Conservation (phyloP, 2,797 vertebrate genomes). For the Crocidura indochinensis region DNA sequence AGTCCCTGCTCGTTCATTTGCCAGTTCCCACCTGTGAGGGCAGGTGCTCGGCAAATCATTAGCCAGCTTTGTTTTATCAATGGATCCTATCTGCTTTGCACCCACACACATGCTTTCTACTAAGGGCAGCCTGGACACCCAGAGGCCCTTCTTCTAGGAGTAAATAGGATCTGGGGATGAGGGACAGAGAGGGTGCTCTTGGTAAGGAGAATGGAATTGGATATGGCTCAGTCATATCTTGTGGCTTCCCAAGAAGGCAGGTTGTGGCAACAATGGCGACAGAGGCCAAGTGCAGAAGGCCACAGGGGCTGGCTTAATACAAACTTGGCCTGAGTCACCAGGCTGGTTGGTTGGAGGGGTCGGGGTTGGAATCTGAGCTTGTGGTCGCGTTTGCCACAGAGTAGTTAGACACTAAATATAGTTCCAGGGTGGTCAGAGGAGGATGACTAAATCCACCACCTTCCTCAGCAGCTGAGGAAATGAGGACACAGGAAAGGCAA, state of each 20-base stretch:
- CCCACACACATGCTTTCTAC: background rate
- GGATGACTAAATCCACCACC: background rate
- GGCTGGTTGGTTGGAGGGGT: background rate
- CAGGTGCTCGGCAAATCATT: constrained; percentile 46
- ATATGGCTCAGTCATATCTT: background rate
- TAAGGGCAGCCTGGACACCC: constrained; percentile 41
- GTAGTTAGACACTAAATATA: background rate
- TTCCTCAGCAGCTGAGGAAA: constrained; percentile 34
- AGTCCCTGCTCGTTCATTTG: background rate
- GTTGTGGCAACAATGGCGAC: background rate
- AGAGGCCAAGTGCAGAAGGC: too few species aligned
- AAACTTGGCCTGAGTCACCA: background rate
- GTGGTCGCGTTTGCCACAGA: constrained; percentile 16
- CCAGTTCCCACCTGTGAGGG: background rate
- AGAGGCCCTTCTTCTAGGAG: background rate
- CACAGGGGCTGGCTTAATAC: background rate
- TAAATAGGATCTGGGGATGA: background rate
- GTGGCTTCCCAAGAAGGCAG: background rate
- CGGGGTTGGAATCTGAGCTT: constrained; percentile 4
- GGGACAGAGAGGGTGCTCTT: background rate
- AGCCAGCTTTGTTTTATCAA: constrained; percentile 26
- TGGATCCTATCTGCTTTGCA: constrained; percentile 2
- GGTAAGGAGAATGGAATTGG: background rate
- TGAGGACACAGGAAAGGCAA: constrained; percentile 51
- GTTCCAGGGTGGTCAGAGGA: background rate